phyloP scores from a whole-genome alignment of 92 coral and sea anemone genomes.

The Bergia puertoricense region DNA sequence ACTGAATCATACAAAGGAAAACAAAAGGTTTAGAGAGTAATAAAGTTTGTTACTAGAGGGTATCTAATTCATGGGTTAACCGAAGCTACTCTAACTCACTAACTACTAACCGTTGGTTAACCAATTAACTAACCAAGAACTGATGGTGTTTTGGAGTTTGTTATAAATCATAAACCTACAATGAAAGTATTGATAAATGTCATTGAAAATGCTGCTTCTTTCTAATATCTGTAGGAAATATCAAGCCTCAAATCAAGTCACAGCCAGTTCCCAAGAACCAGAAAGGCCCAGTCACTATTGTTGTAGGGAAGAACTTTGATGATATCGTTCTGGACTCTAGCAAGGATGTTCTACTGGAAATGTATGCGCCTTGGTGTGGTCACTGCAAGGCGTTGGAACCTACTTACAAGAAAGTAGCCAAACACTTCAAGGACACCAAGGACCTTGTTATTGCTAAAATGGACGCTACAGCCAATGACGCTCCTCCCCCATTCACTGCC shows the following conservation, averaged over 20 bases:
- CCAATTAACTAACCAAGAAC: too few relatives aligned
- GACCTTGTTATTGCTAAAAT: slow-evolving; percentile 92
- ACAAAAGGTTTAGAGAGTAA: too few relatives aligned
- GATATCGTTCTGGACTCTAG: slow-evolving; percentile 82
- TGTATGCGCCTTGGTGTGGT: slow-evolving; percentile 99
- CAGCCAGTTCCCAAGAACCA: slow-evolving; percentile 94
- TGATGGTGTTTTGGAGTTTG: neutral
- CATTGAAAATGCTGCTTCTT: neutral
- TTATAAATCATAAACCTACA: neutral
- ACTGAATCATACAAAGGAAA: too few relatives aligned
- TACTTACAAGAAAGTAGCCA: slow-evolving; percentile 86
- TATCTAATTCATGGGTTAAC: too few relatives aligned
- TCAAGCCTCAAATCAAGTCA: slow-evolving; percentile 86
- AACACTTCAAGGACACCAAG: slow-evolving; percentile 79
- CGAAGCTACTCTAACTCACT: too few relatives aligned
- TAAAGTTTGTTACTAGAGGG: too few relatives aligned
- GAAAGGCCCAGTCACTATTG: slow-evolving; percentile 89
- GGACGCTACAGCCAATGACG: slow-evolving; percentile 95
- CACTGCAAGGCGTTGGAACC: slow-evolving; percentile 93
- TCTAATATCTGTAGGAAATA: slow-evolving; percentile 58
- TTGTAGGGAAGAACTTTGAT: slow-evolving; percentile 90
- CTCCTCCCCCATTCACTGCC: slow-evolving; percentile 69
- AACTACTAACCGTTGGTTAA: too few relatives aligned
- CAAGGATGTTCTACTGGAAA: slow-evolving; percentile 90
- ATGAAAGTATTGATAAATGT: neutral